Conservation (phyloP, 2,888 invertebrate species). For the Apodemia hepburni region DNA sequence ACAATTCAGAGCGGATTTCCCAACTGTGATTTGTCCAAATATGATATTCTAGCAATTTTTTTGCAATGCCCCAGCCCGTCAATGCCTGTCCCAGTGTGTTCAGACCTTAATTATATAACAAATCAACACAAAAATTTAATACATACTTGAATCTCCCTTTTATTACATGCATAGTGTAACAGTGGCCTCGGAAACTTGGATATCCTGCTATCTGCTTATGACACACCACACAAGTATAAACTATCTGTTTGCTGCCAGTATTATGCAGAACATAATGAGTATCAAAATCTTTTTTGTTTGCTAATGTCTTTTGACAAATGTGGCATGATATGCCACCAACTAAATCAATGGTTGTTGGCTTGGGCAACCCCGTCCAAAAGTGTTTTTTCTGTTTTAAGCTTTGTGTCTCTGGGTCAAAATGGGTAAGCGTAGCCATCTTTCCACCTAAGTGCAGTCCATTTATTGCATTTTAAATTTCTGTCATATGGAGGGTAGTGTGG, state of each 20-base stretch:
- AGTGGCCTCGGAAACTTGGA: conserved; percentile 80
- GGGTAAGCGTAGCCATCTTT: conserved; percentile 49
- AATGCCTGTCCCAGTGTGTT: no score
- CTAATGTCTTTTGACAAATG: conserved; percentile 72
- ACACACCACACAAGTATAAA: conserved; percentile 81
- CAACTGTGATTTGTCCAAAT: no score
- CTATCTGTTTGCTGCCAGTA: conserved; percentile 41
- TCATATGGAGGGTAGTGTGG: conserved; percentile 48
- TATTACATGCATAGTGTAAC: conserved; percentile 76
- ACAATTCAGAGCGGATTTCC: no score
- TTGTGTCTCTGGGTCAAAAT: conserved; percentile 29
- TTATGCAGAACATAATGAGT: conserved; percentile 71
- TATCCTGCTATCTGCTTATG: conserved; percentile 74
- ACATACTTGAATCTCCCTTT: conserved; percentile 78
- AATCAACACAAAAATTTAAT: background rate
- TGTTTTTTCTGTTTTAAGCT: conserved; percentile 29
- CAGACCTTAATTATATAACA: no score
- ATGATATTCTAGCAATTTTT: no score
- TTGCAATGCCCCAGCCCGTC: no score
- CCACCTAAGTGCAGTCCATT: conserved; percentile 62
- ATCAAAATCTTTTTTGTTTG: conserved; percentile 75
- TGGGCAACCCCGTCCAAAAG: conserved; percentile 32
- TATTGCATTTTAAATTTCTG: conserved; percentile 48
- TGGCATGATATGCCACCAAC: conserved; percentile 79
- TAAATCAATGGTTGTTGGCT: conserved; percentile 60